These are phyloP conservation scores for Acleris cristana DNA, from an alignment of 2,888 invertebrate genomes.

Conservation along the genomic window DNA sequence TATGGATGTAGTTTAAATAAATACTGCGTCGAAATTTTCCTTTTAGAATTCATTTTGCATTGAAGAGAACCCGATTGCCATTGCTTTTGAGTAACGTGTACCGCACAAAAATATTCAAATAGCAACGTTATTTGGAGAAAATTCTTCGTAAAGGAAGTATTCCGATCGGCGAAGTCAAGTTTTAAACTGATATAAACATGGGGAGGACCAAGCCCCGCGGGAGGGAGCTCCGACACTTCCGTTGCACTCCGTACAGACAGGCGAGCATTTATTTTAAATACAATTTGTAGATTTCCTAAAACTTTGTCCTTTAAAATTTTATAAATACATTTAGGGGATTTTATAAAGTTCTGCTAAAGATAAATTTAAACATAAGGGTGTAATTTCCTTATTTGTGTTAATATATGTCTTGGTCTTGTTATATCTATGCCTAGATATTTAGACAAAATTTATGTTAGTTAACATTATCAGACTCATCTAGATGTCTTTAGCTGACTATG, in stretches of 20 bases:
- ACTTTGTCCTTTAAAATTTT: constrained; percentile 4
- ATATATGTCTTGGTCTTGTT: no score
- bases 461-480: no score
- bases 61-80: constrained; percentile 4
- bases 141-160: constrained; percentile 65
- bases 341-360: no score
- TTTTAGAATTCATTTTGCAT: constrained; percentile 3
- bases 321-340: neutral
- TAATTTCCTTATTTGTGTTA: no score
- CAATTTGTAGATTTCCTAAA: constrained; percentile 20
- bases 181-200: constrained; percentile 74
- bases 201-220: constrained; percentile 43
- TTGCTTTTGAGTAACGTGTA: constrained; percentile 2
- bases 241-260: constrained; percentile 55
- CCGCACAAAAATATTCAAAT: constrained; percentile 54
- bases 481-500: no score
- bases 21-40: no score
- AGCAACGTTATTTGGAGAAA: constrained; percentile 59
- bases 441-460: no score
- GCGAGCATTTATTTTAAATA: constrained; percentile 39
- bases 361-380: no score
- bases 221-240: constrained; percentile 63
- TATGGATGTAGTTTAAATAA: no score
- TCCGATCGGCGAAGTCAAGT: constrained; percentile 68
- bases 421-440: no score